A percentile compares a stretch with the other conserved stretches of the same genome.
Conservation (phyloP, 2,888 invertebrate genomes). For the Spisula solida region DNA sequence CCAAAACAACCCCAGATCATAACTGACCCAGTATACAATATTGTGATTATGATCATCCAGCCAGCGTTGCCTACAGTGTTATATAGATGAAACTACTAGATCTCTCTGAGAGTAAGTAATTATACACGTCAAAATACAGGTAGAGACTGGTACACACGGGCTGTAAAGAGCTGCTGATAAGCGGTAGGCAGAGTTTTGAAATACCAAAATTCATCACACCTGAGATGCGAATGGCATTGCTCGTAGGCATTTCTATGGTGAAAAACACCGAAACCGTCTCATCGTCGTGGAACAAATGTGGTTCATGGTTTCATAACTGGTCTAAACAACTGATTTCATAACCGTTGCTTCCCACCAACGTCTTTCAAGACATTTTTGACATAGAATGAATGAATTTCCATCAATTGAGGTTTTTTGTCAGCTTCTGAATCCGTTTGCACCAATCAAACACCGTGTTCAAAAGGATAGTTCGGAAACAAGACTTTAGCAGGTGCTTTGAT, state of each 20-base stretch:
- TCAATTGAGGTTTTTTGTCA: constrained; percentile 32
- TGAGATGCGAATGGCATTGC: constrained; percentile 33
- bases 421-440: constrained; percentile 49
- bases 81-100: neutral
- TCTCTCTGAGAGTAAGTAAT: neutral
- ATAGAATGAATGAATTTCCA: constrained; percentile 36
- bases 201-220: neutral
- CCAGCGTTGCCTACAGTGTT: neutral
- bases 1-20: neutral
- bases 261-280: constrained; percentile 8
- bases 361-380: constrained; percentile 28
- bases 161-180: neutral
- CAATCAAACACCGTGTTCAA: constrained; percentile 41
- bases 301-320: neutral
- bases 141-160: neutral
- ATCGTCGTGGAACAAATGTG: neutral
- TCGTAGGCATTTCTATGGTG: constrained; percentile 23
- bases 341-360: neutral
- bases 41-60: neutral
- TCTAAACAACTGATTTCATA: neutral
- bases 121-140: constrained; percentile 3
- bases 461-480: neutral
- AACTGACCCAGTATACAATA: neutral
- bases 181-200: constrained; percentile 18
- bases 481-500: neutral